Conservation (phyloP, 2,797 vertebrate genomes). For the Danio choprae region DNA sequence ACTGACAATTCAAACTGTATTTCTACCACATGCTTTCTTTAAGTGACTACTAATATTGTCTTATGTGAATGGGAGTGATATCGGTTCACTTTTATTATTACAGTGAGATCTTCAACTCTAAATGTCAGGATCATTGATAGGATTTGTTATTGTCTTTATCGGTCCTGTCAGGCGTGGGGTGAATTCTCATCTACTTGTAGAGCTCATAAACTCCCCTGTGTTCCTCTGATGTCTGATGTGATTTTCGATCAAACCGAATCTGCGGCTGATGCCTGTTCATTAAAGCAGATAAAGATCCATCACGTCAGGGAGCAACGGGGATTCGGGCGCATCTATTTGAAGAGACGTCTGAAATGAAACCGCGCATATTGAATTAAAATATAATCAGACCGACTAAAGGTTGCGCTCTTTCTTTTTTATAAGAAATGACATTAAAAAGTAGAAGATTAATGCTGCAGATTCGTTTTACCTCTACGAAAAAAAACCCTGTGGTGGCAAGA, state of each 20-base stretch:
- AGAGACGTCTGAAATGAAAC: background rate
- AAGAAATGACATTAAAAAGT: slow-evolving; percentile 25
- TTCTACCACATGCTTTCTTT: too few species aligned
- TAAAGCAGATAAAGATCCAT: background rate
- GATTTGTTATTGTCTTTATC: background rate
- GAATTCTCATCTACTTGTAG: background rate
- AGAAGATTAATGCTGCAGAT: slow-evolving; percentile 4
- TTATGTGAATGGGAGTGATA: background rate
- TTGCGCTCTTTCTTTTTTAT: slow-evolving; percentile 17
- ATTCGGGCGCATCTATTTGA: slow-evolving; percentile 3
- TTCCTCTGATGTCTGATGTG: background rate
- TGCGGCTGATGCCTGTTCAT: background rate
- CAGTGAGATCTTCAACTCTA: background rate
- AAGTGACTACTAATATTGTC: too few species aligned
- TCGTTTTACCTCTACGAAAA: slow-evolving; percentile 15
- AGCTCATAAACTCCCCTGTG: slow-evolving; percentile 6
- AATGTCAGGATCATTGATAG: background rate
- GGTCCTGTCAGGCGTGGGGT: background rate
- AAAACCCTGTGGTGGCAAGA: background rate
- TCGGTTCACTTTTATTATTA: background rate
- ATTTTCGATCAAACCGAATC: background rate
- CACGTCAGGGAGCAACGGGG: background rate
- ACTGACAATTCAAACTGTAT: too few species aligned
- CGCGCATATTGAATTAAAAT: background rate
- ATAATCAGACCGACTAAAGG: slow-evolving; percentile 9